Percentiles rank a stretch among this genome's conserved stretches.
Evolutionary conservation across 1,140 invertebrate species (phyloP).

Genomic region (Agraylea sexmaculata): DNA sequence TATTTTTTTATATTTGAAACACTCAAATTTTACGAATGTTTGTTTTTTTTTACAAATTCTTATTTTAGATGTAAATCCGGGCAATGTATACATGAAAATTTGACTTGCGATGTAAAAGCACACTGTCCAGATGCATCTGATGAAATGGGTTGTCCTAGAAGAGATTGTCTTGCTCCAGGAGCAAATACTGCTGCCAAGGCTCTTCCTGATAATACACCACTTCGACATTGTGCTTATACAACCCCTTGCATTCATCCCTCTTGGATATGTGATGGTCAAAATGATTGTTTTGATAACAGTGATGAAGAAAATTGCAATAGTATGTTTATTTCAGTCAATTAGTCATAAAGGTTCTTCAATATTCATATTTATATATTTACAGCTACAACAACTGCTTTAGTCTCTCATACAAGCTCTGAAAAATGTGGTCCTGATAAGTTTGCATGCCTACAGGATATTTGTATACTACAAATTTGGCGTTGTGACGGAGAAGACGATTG

Average conservation of each 20-base stretch:
- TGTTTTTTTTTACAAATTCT: conserved; percentile 4
- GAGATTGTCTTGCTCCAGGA: conserved; percentile 22
- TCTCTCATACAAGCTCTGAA: no score
- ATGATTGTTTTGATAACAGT: conserved; percentile 50
- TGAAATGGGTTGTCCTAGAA: conserved; percentile 33
- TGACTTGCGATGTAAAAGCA: conserved; percentile 55
- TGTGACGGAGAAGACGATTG: conserved; percentile 69
- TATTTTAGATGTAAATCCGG: conserved; percentile 41
- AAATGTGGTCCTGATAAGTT: conserved; percentile 37
- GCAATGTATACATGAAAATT: conserved; percentile 43
- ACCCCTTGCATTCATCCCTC: conserved; percentile 24
- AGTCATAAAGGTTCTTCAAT: not conserved
- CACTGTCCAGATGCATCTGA: conserved; percentile 55
- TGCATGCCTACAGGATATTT: conserved; percentile 41
- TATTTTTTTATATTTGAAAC: conserved; percentile 19
- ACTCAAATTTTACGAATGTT: conserved; percentile 25
- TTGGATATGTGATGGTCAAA: conserved; percentile 59
- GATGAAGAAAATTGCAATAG: conserved; percentile 43
- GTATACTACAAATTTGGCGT: conserved; percentile 66
- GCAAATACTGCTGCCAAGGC: conserved; percentile 11
- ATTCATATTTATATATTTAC: not conserved
- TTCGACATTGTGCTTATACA: conserved; percentile 11
- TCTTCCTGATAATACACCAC: conserved; percentile 8
- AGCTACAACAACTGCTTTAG: no score
- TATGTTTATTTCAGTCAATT: not conserved